Conservation (phyloP, 2,888 invertebrate species). For the Heliconius aoede region DNA sequence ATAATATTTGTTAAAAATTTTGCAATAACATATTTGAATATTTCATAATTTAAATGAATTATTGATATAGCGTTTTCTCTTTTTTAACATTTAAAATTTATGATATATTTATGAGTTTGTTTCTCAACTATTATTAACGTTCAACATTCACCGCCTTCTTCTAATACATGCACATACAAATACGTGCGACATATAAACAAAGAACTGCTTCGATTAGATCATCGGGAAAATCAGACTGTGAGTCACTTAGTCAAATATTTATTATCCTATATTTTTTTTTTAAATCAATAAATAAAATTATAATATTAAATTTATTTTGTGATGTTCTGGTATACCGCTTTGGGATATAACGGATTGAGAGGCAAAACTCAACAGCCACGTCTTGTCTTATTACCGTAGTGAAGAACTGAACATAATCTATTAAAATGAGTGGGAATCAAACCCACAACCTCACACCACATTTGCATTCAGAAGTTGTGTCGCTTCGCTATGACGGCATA, state of each 20-base stretch:
- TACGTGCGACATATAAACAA: constrained; percentile 3
- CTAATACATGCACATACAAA: neutral
- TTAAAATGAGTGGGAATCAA: no score
- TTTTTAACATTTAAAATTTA: neutral
- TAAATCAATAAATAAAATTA: neutral
- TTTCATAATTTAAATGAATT: constrained; percentile 7
- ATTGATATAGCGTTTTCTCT: constrained; percentile 22
- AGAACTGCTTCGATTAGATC: constrained; percentile 32
- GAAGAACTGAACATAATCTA: no score
- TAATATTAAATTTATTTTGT: neutral
- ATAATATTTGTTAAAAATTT: neutral
- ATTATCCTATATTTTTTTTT: neutral
- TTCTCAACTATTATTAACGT: constrained; percentile 20
- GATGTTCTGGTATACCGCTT: neutral
- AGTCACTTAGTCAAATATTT: constrained; percentile 29
- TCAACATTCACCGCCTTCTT: neutral
- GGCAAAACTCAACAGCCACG: neutral
- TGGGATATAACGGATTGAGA: neutral
- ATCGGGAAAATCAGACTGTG: constrained; percentile 23
- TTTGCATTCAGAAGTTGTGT: no score
- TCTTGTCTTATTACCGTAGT: neutral
- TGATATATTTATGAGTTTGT: constrained; percentile 1
- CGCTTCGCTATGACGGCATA: no score
- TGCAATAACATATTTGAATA: neutral
- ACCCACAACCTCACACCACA: no score